Conservation (phyloP, 1,140 invertebrate genomes). For the Amphibalanus amphitrite region DNA sequence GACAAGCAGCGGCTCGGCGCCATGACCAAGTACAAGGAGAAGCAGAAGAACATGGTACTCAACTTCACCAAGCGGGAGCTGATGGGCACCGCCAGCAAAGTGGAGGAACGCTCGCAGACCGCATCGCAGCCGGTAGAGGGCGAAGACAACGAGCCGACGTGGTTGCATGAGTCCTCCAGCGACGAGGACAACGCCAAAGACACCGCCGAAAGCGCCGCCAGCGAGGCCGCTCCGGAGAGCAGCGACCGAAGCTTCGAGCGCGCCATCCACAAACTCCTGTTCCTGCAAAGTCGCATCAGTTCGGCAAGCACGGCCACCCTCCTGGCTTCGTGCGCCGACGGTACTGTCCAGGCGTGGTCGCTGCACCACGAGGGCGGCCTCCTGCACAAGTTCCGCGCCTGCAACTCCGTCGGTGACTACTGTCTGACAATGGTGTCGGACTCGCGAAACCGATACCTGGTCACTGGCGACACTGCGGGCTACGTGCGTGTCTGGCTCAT, state of each 20-base stretch:
- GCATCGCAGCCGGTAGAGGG: neutral
- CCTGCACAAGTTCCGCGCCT: slow-evolving; percentile 39
- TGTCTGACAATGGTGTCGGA: slow-evolving; percentile 43
- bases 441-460: slow-evolving; percentile 40
- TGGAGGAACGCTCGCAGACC: neutral
- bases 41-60: slow-evolving; percentile 2
- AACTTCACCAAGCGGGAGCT: slow-evolving; percentile 6
- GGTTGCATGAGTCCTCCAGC: neutral
- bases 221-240: neutral
- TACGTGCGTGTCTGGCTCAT: slow-evolving; percentile 55
- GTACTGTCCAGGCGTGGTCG: slow-evolving; percentile 42
- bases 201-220: too few species aligned
- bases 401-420: slow-evolving; percentile 45
- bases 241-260: too few species aligned
- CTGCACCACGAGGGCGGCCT: slow-evolving; percentile 46
- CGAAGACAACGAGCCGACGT: neutral
- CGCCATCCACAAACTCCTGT: neutral
- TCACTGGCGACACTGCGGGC: slow-evolving; percentile 42
- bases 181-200: neutral
- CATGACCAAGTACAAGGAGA: slow-evolving; percentile 12
- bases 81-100: neutral
- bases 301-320: neutral
- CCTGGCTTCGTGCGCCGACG: neutral
- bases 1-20: neutral
- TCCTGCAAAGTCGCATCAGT: neutral